A percentile compares a stretch with the other conserved stretches of the same genome.
Conservation (phyloP, 2,888 invertebrate species). For the Axea sp. region DNA sequence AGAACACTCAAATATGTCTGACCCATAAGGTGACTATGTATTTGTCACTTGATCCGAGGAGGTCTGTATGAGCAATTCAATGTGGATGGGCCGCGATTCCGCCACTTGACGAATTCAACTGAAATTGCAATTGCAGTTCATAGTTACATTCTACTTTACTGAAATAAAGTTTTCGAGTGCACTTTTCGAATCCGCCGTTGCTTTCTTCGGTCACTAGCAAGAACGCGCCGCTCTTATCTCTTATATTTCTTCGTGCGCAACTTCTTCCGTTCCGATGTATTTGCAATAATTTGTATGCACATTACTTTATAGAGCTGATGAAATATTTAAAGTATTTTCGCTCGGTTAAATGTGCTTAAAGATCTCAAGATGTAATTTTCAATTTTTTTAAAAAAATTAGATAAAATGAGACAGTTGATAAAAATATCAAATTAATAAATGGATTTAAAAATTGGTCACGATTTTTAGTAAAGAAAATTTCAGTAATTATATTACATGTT, state of each 20-base stretch:
- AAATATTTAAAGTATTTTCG: too few relatives aligned
- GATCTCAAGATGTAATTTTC: too few relatives aligned
- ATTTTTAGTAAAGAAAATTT: too few relatives aligned
- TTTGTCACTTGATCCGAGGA: constrained; percentile 24
- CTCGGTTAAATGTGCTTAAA: too few relatives aligned
- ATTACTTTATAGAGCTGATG: background rate
- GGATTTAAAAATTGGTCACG: too few relatives aligned
- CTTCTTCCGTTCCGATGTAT: background rate
- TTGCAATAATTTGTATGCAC: constrained; percentile 4
- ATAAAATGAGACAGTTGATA: too few relatives aligned
- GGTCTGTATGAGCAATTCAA: constrained; percentile 14
- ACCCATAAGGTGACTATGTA: constrained; percentile 33
- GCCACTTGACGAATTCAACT: constrained; percentile 58
- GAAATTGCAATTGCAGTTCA: constrained; percentile 61
- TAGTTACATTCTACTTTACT: constrained; percentile 59
- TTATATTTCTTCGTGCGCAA: constrained; percentile 15
- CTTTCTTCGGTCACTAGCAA: constrained; percentile 18
- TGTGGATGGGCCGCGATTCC: constrained; percentile 25
- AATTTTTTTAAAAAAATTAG: too few relatives aligned
- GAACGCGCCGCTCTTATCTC: constrained; percentile 31
- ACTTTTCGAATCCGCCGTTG: constrained; percentile 41
- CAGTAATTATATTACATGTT: too few relatives aligned
- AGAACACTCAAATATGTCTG: constrained; percentile 28
- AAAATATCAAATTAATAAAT: too few relatives aligned
- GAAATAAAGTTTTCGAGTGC: constrained; percentile 61